These are phyloP conservation scores for Agriopis marginaria DNA, from an alignment of 2,888 invertebrate species.

Conservation along the genomic window DNA sequence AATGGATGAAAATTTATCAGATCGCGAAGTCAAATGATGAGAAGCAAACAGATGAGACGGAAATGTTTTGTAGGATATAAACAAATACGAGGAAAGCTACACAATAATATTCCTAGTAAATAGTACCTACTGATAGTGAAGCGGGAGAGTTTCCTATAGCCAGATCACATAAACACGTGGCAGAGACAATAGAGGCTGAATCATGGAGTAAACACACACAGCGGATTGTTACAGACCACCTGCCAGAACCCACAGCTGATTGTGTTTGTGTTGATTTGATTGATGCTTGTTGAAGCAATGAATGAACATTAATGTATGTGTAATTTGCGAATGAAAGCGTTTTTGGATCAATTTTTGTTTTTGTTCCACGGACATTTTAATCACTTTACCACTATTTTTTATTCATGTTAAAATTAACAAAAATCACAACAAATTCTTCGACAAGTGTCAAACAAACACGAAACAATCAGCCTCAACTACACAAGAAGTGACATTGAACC, in stretches of 20 bases:
- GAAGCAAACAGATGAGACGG: neutral
- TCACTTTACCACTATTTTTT: too few species aligned
- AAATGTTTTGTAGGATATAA: neutral
- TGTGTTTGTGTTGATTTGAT: slow-evolving; percentile 14
- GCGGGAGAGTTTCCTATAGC: slow-evolving; percentile 15
- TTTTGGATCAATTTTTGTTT: neutral
- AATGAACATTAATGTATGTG: neutral
- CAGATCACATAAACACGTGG: slow-evolving; percentile 34
- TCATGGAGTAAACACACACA: slow-evolving; percentile 33
- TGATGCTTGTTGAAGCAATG: slow-evolving; percentile 1
- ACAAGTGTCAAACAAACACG: slow-evolving; percentile 7
- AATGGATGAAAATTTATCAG: neutral
- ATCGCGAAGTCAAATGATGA: neutral
- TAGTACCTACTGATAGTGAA: slow-evolving; percentile 9
- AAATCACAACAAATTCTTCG: too few species aligned
- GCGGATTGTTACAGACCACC: slow-evolving; percentile 8
- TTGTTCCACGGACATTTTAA: neutral
- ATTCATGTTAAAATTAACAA: neutral
- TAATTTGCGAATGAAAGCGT: neutral
- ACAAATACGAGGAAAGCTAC: neutral
- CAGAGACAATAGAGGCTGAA: slow-evolving; percentile 40
- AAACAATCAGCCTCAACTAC: slow-evolving; percentile 7
- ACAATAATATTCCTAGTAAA: neutral
- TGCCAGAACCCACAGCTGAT: slow-evolving; percentile 24
- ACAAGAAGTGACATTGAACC: slow-evolving; percentile 33